Evolutionary conservation across 2,113 vertebrate species (phyloP).

Genomic region (zebrafish (Danio rerio)): DNA sequence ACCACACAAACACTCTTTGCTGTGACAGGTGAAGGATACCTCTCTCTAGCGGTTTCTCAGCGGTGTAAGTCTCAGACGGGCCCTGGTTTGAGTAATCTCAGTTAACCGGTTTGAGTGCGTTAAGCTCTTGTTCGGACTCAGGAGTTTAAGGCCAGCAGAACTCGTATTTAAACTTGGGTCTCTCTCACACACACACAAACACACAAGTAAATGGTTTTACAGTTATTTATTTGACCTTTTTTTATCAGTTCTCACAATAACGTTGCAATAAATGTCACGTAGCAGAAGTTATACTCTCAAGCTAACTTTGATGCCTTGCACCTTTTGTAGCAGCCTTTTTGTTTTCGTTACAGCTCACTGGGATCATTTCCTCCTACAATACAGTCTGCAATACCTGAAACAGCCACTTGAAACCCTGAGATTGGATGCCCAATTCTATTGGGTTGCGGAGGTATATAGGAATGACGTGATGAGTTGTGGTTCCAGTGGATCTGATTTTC

Average conservation of each 20-base stretch:
- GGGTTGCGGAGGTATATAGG: not conserved
- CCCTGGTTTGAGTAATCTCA: constrained; percentile 22
- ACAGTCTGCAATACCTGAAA: constrained; percentile 22
- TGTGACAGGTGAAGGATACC: constrained; percentile 27
- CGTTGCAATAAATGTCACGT: constrained; percentile 39
- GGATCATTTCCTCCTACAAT: constrained; percentile 5
- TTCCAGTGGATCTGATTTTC: not conserved
- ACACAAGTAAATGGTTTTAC: constrained; percentile 11
- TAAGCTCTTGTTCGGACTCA: constrained; percentile 29
- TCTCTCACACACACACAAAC: too few species aligned
- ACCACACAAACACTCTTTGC: constrained; percentile 27
- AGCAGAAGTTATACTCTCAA: constrained; percentile 36
- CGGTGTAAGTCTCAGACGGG: not conserved
- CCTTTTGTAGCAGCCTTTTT: constrained; percentile 39
- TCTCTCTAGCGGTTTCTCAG: constrained; percentile 25
- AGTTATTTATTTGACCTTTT: not conserved
- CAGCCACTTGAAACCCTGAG: not conserved
- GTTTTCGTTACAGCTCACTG: not conserved
- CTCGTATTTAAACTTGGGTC: constrained; percentile 15
- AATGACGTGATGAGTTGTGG: not conserved
- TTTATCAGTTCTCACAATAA: constrained; percentile 20
- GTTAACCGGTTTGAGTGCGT: constrained; percentile 19
- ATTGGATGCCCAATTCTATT: not conserved
- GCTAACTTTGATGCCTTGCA: constrained; percentile 18
- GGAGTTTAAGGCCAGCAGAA: constrained; percentile 19